Conservation (phyloP, 2,113 vertebrate species). For the Jaculus jaculus region DNA sequence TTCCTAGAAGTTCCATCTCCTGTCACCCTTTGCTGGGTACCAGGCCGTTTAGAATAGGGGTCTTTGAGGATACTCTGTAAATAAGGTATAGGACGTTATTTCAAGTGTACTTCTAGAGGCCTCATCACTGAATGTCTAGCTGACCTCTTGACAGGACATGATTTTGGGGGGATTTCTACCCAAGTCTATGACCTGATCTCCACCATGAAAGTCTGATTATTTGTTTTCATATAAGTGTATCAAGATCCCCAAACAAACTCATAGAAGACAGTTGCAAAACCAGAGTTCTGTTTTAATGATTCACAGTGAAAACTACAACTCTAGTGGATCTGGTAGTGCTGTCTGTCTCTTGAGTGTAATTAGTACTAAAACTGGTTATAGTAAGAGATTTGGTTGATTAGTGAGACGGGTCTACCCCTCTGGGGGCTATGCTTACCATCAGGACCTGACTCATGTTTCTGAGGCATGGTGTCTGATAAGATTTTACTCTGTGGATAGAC, state of each 20-base stretch:
- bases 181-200: background rate
- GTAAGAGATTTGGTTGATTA: background rate
- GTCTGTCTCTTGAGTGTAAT: background rate
- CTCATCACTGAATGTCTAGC: background rate
- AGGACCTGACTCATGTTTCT: background rate
- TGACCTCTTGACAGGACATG: background rate
- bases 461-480: background rate
- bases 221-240: constrained; percentile 8
- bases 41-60: background rate
- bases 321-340: background rate
- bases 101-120: background rate
- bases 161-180: background rate
- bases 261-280: background rate
- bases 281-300: background rate
- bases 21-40: background rate
- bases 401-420: background rate
- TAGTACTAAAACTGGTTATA: background rate
- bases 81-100: background rate
- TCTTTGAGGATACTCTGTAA: background rate
- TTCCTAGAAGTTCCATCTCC: background rate
- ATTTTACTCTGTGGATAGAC: background rate
- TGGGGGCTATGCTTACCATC: background rate
- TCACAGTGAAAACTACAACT: constrained; percentile 18
- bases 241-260: background rate
- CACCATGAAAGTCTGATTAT: background rate